Base-by-base conservation (phyloP, 2,797 vertebrate species). In the Neosilurus hyrtlii region DNA sequence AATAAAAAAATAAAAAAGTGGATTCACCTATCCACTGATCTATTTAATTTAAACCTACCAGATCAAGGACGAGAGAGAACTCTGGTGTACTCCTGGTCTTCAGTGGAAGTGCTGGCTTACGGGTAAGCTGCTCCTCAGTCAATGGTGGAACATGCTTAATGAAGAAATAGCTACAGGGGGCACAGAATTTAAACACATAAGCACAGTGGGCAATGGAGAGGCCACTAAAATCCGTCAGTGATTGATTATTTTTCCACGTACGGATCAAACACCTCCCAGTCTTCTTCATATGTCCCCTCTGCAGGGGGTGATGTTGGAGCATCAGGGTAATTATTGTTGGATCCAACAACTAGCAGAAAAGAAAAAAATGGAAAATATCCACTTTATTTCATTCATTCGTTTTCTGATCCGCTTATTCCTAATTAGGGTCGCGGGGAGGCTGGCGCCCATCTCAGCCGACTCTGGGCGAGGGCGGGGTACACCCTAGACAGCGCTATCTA, bases 221-320 rank as follows among this genome's bases (percentile, higher is more conserved):
- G 4, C 22, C 1, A 18, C 4, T 51, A 71, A 15, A 0, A 81
- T 18, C 8, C 0, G 52, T 26, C 56, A 20, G 49, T 14, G 14
- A 82, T 35, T 72, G 0, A 22, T 22, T 24, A 1, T 63, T 35
- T 37, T 49, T 3, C 43, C 71, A 97, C 98, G 96, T 89, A 99
- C 98, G 98, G 98, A 91, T 99, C 98, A 95, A 99, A 99, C 80
- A 99, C 98, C 90, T 99, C 98, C 98, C 98, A 99, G 92, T 99
- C 98, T 91, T 99, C 98, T 89, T 99, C 98, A 87, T 99, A 99
- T 71, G 97, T 95, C 62, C 96, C 96, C 89, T 99, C 97, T 68
- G 96, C 94, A 4, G 97, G 97, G 70, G 96, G 96, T 2, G 87
- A 87, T 4, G 26, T 91, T 54, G 22, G 93, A 90, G 89, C 89